A percentile compares a stretch with the other conserved stretches of the same genome.
Conservation (phyloP, 2,888 invertebrate genomes). For the Polietes domitor region DNA sequence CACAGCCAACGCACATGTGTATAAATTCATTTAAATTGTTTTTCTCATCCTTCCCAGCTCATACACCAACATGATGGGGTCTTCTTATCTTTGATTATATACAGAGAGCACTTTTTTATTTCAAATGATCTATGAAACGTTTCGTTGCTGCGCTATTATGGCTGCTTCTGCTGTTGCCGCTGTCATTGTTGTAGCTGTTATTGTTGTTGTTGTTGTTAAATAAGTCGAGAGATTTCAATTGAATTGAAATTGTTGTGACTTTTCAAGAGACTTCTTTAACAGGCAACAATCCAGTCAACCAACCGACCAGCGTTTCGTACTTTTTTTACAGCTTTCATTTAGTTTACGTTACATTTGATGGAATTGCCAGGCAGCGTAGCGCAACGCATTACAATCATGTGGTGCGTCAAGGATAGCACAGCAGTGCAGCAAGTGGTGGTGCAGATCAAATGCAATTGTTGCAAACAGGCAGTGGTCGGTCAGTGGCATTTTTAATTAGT, state of each 20-base stretch:
- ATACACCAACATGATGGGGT: constrained; percentile 28
- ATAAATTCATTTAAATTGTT: constrained; percentile 28
- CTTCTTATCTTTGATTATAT: constrained; percentile 57
- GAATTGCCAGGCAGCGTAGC: constrained; percentile 18
- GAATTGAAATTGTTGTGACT: constrained; percentile 51
- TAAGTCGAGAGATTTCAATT: constrained; percentile 48
- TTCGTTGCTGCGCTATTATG: constrained; percentile 24
- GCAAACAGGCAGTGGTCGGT: constrained; percentile 44
- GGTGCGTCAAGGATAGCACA: constrained; percentile 23
- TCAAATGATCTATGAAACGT: constrained; percentile 54
- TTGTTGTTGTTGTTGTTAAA: background rate
- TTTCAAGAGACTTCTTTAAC: constrained; percentile 23
- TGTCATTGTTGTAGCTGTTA: too few relatives aligned
- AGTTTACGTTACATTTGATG: constrained; percentile 26
- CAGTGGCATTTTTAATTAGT: constrained; percentile 71
- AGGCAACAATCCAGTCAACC: background rate
- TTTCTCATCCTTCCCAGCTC: constrained; percentile 9
- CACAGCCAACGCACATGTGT: constrained; percentile 57
- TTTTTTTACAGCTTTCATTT: too few relatives aligned
- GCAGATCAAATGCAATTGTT: constrained; percentile 30
- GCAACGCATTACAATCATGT: constrained; percentile 11
- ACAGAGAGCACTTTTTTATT: constrained; percentile 30
- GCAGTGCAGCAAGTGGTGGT: constrained; percentile 28
- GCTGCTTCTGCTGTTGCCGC: background rate
- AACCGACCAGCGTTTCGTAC: background rate